Conservation (phyloP, 2,113 vertebrate species). For the Gorsachius goisagi region DNA sequence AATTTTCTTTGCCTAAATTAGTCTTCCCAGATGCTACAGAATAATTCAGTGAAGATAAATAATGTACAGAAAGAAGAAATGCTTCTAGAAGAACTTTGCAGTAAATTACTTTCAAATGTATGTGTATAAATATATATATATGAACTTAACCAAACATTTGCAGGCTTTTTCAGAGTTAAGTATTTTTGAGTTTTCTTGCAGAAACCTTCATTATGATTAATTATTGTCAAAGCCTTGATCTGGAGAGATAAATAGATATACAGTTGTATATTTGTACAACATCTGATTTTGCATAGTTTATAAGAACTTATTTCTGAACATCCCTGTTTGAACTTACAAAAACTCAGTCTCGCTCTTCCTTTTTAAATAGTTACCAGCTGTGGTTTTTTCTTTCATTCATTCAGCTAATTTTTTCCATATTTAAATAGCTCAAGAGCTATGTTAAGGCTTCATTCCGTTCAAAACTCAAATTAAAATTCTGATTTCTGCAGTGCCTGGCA, state of each 20-base stretch:
- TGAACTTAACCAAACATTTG: background rate
- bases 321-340: constrained; percentile 21
- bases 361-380: constrained; percentile 54
- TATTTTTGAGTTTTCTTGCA: background rate
- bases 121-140: background rate
- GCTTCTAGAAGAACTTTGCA: background rate
- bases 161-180: background rate
- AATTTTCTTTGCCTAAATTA: constrained; percentile 24
- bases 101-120: background rate
- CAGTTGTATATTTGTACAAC: constrained; percentile 27
- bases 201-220: constrained; percentile 38
- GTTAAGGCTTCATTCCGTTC: constrained; percentile 45
- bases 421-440: constrained; percentile 48
- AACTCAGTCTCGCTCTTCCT: constrained; percentile 15
- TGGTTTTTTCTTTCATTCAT: constrained; percentile 60
- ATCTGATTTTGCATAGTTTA: constrained; percentile 24
- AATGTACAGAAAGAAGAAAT: background rate
- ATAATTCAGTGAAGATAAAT: constrained; percentile 27
- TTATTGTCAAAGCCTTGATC: constrained; percentile 2
- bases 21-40: constrained; percentile 22
- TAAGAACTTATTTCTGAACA: constrained; percentile 41
- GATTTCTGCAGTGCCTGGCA: constrained; percentile 29
- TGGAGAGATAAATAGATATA: constrained; percentile 7
- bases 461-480: constrained; percentile 51
- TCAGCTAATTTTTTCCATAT: constrained; percentile 37